Evolutionary conservation across 2,113 vertebrate genomes (phyloP), one percentile per base, ranked within the genome.

Genomic region (Larimichthys crocea): DNA sequence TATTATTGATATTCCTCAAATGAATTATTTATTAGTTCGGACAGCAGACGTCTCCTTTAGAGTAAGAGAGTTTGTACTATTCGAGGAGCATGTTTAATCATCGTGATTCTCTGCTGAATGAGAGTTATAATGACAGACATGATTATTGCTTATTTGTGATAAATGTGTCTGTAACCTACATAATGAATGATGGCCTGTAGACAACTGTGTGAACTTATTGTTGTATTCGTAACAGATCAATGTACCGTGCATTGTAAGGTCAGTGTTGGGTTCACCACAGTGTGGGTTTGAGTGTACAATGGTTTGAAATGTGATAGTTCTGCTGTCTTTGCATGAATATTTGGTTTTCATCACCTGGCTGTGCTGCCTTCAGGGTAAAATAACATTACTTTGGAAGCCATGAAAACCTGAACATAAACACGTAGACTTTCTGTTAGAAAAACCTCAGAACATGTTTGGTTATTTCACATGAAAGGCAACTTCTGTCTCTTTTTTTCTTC

Each of bases 1-100:
- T 74, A 76, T 64, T 44, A 60, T 50, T 71, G 40, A 65, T 85
- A 80, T 40, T 64, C 4, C 75, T 83, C 0, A 1, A 31, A 67
- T 80, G 2, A 77, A 83, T 74, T 24, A 79, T 67, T 64, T 66
- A 76, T 83, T 20, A 24, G 16, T 64, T 63, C 68, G 40, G 35
- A 71, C 68, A 76, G 76, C 22, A 73, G 53, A 66, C 48, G 46
- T 67, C 24, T 73, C 14, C 29, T 80, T 86, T 64, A 64, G 7
- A 31, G 24, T 20, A 49, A 46, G 14, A 42, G 35, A 40, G 35
- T 40, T 7, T 35, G 4, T 1, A 63, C 4, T 8, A n/a, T 12
- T 59, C 17, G 10, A 52, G 16, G 46, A 2, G 2, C 1, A 7
- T 1, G 15, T 50, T n/a, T 40, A 6, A 61, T 31, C 11, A 40